Conservation (phyloP, 2,797 vertebrate species). For the Vespertilio murinus region DNA sequence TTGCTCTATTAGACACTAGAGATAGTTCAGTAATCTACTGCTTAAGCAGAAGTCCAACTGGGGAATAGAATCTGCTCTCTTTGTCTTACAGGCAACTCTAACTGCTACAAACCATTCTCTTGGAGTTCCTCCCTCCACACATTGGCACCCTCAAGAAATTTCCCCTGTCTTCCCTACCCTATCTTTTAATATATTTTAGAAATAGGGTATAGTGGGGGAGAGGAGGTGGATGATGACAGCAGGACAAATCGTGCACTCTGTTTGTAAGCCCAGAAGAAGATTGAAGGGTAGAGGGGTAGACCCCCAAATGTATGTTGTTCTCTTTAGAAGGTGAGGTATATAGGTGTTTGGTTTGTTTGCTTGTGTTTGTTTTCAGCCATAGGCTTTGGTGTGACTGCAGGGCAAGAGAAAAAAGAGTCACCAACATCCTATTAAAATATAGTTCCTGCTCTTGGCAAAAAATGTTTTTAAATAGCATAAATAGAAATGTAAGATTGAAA, state of each 20-base stretch:
- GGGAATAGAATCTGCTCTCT: not conserved
- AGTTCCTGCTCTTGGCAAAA: not conserved
- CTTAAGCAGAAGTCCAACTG: not conserved
- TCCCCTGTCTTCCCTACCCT: not conserved
- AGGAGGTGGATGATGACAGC: not conserved
- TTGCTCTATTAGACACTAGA: not conserved
- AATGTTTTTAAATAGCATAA: not conserved
- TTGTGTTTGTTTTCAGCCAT: not conserved
- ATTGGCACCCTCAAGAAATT: not conserved
- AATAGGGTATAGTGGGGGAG: not conserved
- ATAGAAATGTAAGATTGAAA: not conserved
- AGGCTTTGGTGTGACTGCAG: not conserved
- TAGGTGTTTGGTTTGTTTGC: not conserved
- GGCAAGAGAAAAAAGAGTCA: slow-evolving; percentile 11
- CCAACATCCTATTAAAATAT: not conserved
- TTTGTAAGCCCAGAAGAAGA: not conserved
- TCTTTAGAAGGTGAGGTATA: not conserved
- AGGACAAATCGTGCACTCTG: not conserved
- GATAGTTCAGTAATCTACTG: not conserved
- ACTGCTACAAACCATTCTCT: not conserved
- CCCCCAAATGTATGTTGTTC: not conserved
- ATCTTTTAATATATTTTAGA: not conserved
- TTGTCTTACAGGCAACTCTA: not conserved
- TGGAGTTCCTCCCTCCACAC: not conserved
- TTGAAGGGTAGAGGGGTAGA: not conserved